Conservation (phyloP, 2,113 vertebrate genomes). For the Crocuta crocuta region DNA sequence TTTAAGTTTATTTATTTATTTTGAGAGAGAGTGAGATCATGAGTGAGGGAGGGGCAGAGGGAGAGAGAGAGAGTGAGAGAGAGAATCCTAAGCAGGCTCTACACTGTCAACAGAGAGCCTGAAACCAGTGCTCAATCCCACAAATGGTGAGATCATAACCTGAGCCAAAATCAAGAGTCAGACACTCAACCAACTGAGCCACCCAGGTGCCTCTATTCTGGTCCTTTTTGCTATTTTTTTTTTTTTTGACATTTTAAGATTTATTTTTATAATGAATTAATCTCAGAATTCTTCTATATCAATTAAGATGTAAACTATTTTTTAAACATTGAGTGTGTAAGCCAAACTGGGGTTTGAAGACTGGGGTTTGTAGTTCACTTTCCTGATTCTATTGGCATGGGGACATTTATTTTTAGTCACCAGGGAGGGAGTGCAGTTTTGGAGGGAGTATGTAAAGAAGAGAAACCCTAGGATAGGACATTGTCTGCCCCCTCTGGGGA, state of each 20-base stretch:
- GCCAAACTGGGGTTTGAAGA: not conserved
- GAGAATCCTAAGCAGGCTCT: too few relatives aligned
- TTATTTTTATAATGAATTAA: constrained; percentile 1
- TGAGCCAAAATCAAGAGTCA: too few relatives aligned
- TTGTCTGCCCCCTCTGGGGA: not conserved
- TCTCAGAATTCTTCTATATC: not conserved
- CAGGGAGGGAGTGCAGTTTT: not conserved
- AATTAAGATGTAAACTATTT: constrained; percentile 2
- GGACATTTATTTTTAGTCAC: not conserved
- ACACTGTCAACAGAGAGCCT: too few relatives aligned
- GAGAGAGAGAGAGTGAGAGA: too few relatives aligned
- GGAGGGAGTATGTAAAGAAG: not conserved
- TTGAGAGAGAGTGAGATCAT: too few relatives aligned
- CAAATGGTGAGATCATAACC: too few relatives aligned
- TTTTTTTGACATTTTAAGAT: not conserved
- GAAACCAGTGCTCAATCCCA: too few relatives aligned
- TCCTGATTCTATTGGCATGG: too few relatives aligned
- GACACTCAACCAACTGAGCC: too few relatives aligned
- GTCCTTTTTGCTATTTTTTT: not conserved
- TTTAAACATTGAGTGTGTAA: not conserved
- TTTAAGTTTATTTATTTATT: too few relatives aligned
- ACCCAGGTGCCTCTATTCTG: not conserved
- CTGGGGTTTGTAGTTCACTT: not conserved
- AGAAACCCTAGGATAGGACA: not conserved
- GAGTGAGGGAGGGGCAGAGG: too few relatives aligned